phyloP scores from a whole-genome alignment of 2,888 invertebrate species.

The Trichacis sp. region DNA sequence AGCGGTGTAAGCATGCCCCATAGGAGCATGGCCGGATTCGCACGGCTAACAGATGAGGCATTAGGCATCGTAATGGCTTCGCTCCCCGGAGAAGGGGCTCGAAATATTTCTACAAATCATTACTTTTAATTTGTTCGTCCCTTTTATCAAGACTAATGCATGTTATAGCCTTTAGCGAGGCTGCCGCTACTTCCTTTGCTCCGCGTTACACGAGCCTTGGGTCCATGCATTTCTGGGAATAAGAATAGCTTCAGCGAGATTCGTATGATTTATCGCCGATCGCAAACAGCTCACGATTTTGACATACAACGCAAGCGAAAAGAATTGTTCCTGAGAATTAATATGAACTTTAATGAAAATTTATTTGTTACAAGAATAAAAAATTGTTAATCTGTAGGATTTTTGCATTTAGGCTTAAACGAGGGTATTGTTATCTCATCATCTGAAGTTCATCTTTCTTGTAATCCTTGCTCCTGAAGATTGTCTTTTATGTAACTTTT shows the following conservation, averaged over 20 bases:
- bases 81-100: conserved; percentile 55
- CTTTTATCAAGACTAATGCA: conserved; percentile 47
- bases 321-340: too few relatives aligned
- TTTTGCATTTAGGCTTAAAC: too few relatives aligned
- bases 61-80: conserved; percentile 65
- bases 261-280: neutral
- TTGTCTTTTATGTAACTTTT: too few relatives aligned
- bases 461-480: too few relatives aligned
- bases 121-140: conserved; percentile 68
- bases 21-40: conserved; percentile 59
- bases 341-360: too few relatives aligned
- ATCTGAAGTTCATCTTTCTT: too few relatives aligned
- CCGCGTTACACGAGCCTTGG: conserved; percentile 20
- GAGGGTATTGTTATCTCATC: too few relatives aligned
- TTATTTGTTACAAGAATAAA: too few relatives aligned
- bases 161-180: conserved; percentile 25
- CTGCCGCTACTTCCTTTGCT: neutral
- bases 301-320: too few relatives aligned
- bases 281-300: too few relatives aligned
- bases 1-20: conserved; percentile 62
- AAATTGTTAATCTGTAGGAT: too few relatives aligned
- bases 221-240: conserved; percentile 14
- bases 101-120: conserved; percentile 69
- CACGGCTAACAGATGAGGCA: conserved; percentile 67
- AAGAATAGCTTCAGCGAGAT: neutral